Evolutionary conservation across 2,888 invertebrate species (phyloP).

Genomic region (Athripsodes cinereus): DNA sequence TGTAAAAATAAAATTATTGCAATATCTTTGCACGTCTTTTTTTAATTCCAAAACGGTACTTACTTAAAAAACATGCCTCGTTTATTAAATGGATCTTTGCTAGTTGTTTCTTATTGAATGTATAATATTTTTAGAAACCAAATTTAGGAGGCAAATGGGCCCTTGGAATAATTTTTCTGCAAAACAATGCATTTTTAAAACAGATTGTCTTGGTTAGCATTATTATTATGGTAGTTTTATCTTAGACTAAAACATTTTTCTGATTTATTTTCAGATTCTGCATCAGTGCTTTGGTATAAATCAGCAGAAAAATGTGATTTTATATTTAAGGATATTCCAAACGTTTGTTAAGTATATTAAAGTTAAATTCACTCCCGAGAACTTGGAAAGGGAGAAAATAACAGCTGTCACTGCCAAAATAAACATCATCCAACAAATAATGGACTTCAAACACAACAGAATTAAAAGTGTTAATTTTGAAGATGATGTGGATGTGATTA

Average conservation of each 20-base stretch:
- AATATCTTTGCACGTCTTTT: too few species aligned
- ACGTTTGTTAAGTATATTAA: slow-evolving; percentile 57
- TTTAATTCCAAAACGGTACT: too few species aligned
- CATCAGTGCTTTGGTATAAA: slow-evolving; percentile 36
- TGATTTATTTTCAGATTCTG: slow-evolving; percentile 25
- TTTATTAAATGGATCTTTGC: too few species aligned
- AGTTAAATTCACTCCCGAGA: slow-evolving; percentile 36
- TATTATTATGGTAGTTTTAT: too few species aligned
- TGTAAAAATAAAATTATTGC: too few species aligned
- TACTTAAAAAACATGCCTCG: too few species aligned
- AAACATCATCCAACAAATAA: slow-evolving; percentile 36
- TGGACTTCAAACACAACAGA: slow-evolving; percentile 38
- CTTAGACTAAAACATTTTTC: slow-evolving; percentile 26
- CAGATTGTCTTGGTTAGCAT: too few species aligned
- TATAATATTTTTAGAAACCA: too few species aligned
- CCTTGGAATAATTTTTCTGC: too few species aligned
- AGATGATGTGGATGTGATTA: slow-evolving; percentile 37
- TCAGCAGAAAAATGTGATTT: slow-evolving; percentile 51
- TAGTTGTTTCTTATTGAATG: too few species aligned
- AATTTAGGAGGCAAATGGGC: too few species aligned
- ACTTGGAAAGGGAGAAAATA: slow-evolving; percentile 31
- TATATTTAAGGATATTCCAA: slow-evolving; percentile 65
- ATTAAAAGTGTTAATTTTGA: slow-evolving; percentile 31
- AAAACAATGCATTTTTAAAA: too few species aligned
- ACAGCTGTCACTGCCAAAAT: neutral